Base-by-base conservation (phyloP, 2,888 invertebrate species). In the Acanthosepion esculentum region DNA sequence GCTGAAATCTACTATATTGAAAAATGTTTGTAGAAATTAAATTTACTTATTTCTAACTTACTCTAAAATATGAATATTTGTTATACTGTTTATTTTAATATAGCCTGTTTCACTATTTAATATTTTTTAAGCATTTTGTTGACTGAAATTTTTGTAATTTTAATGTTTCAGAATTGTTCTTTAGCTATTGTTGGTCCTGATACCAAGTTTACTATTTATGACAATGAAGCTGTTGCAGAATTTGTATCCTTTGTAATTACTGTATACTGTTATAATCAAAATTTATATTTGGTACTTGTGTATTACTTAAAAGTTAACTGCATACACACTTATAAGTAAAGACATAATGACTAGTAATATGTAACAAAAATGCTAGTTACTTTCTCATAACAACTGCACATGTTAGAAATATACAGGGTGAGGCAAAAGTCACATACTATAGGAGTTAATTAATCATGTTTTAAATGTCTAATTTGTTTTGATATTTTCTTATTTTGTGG, bases 131-230 rank as follows among this genome's bases (percentile, higher is more conserved):
- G 15, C 15, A 78, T 8, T 29, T 64, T 64, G 64, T 78, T 78
- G n/a, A 10, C 78, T 78, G 8, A 78, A 7, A 59, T 59, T 91
- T 55, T 48, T 48, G 5, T 33, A 4, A 48, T 64, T 91, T 91
- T 95, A 94, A 94, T 94, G 23, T 96, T 97, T 94, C 97, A 98
- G 98, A 99, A 99, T 97, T 99, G 99, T 64, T 99, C 99, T 0
- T 98, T 99, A 96, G 99, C 99, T 0, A 98, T 99, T 95, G 99
- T 99, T 7, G 99, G 99, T 2, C 98, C 99, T 96, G 98, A 98
- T 95, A 98, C 98, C 50, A 98, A 98, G 0, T 98, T 99, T 96
- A 98, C 98, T 95, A 98, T 99, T 95, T 98, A 98, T 95, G 98
- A 98, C 95, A 99, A 99, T 95, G 96, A 98, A 1, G 98, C 98